A percentile compares a stretch with the other conserved stretches of the same genome.
Conservation (phyloP, 2,888 invertebrate species). For the Scaptomyza cyrtandrae region DNA sequence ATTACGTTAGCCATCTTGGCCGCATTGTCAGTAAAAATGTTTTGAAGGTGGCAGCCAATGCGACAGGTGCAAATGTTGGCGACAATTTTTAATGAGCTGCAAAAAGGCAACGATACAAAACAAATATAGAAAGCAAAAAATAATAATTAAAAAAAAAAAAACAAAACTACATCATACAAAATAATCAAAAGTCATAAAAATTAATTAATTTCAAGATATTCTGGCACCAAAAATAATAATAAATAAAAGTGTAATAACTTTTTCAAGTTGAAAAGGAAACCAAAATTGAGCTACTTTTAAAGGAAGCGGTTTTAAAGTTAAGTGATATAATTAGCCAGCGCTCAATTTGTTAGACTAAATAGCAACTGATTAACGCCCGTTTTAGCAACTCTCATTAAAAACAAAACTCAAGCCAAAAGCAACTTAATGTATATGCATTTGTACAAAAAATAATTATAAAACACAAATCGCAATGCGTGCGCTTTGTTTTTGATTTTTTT, state of each 20-base stretch:
- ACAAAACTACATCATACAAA: neutral
- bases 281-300: constrained; percentile 13
- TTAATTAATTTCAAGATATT: constrained; percentile 24
- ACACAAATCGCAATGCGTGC: constrained; percentile 33
- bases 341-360: constrained; percentile 61
- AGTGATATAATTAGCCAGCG: constrained; percentile 46
- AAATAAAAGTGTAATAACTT: neutral
- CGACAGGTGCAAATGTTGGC: constrained; percentile 77
- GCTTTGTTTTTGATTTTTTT: constrained; percentile 29
- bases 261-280: neutral
- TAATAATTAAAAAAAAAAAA: neutral
- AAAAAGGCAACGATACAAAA: constrained; percentile 57
- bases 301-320: constrained; percentile 28
- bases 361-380: constrained; percentile 52
- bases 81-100: constrained; percentile 79
- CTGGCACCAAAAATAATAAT: neutral
- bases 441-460: constrained; percentile 58
- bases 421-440: constrained; percentile 47
- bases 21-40: constrained; percentile 70
- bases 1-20: constrained; percentile 38
- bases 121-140: constrained; percentile 4
- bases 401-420: neutral
- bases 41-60: constrained; percentile 71
- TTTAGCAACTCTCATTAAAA: constrained; percentile 42
- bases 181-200: constrained; percentile 35